A percentile compares a stretch with the other conserved stretches of the same genome.
These are phyloP conservation scores for Acanthornis magna DNA, from an alignment of 2,797 vertebrate genomes.

Conservation along the genomic window DNA sequence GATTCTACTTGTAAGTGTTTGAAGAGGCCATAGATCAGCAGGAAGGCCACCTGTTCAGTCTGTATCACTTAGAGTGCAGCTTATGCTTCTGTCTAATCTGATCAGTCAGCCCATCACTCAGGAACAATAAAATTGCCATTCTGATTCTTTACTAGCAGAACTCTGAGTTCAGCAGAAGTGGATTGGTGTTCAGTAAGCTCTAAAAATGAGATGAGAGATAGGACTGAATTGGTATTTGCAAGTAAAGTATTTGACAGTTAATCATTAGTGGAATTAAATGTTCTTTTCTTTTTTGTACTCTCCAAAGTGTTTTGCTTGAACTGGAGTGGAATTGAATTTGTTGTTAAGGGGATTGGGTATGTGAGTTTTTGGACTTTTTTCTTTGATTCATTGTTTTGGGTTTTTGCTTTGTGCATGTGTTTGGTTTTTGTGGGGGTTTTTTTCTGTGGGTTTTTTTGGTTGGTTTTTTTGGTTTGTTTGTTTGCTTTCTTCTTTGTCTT, in stretches of 20 bases:
- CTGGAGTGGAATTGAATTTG: not conserved
- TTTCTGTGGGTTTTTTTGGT: too few relatives aligned
- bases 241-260: not conserved
- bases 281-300: not conserved
- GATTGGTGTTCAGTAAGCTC: not conserved
- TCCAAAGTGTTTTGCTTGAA: not conserved
- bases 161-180: not conserved
- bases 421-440: too few relatives aligned
- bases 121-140: not conserved
- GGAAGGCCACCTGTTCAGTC: slow-evolving; percentile 17
- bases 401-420: not conserved
- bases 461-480: not conserved
- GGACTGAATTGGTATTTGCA: not conserved
- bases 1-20: not conserved
- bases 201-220: not conserved
- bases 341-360: not conserved
- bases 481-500: not conserved
- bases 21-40: not conserved
- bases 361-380: not conserved
- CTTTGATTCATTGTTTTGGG: not conserved
- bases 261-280: not conserved
- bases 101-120: not conserved
- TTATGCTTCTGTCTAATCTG: slow-evolving; percentile 15
- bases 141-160: not conserved
- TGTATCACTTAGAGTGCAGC: not conserved